Base-by-base conservation (phyloP, 37 sponge, comb jelly and placozoan genomes). In the Spongilla lacustris region DNA sequence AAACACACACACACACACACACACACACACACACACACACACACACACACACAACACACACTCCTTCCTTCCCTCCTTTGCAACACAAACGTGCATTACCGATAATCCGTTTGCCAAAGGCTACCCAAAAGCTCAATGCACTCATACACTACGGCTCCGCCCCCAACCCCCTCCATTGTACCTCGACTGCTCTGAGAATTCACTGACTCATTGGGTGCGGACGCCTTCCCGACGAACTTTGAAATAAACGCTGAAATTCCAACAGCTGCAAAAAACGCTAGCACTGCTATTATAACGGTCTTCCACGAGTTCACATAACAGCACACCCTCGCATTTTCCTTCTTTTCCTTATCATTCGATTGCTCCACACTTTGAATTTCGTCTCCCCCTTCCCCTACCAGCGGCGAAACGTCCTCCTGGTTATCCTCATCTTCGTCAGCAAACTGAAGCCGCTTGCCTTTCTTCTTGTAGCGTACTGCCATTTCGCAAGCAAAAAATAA, bases 281-380 rank as follows among this genome's bases (percentile, higher is more conserved):
- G 26, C 5, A 90, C 17, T 11, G 81, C 81, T 9, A 90, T 66
- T 6, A 76, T 19, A 4, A 85, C 76, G 5, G 80, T 74, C 27
- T 36, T 74, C 90, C 81, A 85, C 0, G 90, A 90, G 72, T 69
- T 83, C 1, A 81, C 24, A 26, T 26, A 36, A 41, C 74, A 83
- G 31, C 21, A 71, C 36, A 19, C 30, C 83, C 74, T 11, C 41
- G 28, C 9, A 13, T 78, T 38, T 48, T 77, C 14, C 28, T 49
- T 26, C 58, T 78, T 58, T 58, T 58, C 58, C 11, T 58, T 58
- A 58, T 58, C 58, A 58, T 14, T 58, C 21, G 58, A 58, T 58
- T 58, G 12, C 58, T 58, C 58, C 58, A 17, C 58, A 58, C 11
- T 17, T 17, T 58, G 58, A 19, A 14, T 1, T 58, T 58, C 19